Base-by-base conservation (phyloP, 2,888 invertebrate genomes). In the Drosophila ochracea region DNA sequence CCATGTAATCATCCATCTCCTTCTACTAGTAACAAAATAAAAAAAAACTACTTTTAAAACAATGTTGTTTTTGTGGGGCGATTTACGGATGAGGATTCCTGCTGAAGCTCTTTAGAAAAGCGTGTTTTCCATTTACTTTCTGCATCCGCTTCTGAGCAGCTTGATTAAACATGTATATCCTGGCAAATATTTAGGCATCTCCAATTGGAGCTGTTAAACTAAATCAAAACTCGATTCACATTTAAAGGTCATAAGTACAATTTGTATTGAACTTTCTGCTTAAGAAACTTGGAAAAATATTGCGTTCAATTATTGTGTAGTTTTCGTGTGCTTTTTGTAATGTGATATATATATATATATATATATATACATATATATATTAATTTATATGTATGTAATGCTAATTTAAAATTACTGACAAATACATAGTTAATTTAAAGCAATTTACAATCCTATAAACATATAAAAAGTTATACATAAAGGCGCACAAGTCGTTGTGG, bases 1-100 rank as follows among this genome's bases (percentile, higher is more conserved):
- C 96, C 0, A 94, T 96, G 89, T 94, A 92, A 71, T 25, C 55
- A 72, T 28, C 39, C 21, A 43, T 49, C 41, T 37, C 5, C 49
- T 57, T 61, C 19, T 57, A 41, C 2, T 68, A 28, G 50, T n/a
- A 55, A 62, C 41, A 64, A 68, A 71, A 64, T 66, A 75, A 68
- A 73, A 68, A 73, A 68, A 49, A 28, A 11, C 28, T 43, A n/a
- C 6, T 37, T 43, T 69, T 75, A 55, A 65, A 60, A 49, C 69
- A 28, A 59, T 25, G 21, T n/a, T 54, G 31, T 47, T 13, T 11
- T n/a, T 30, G 7, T 33, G 6, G 25, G 9, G 25, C 4, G 10
- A 5, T n/a, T 10, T n/a, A 41, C 19, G n/a, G 41, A n/a, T 41
- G 21, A 47, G 9, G 9, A 13, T 47, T 47, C 4, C 47, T 13